phyloP scores from a whole-genome alignment of 2,797 vertebrate genomes.

The Cichlasoma orientale region DNA sequence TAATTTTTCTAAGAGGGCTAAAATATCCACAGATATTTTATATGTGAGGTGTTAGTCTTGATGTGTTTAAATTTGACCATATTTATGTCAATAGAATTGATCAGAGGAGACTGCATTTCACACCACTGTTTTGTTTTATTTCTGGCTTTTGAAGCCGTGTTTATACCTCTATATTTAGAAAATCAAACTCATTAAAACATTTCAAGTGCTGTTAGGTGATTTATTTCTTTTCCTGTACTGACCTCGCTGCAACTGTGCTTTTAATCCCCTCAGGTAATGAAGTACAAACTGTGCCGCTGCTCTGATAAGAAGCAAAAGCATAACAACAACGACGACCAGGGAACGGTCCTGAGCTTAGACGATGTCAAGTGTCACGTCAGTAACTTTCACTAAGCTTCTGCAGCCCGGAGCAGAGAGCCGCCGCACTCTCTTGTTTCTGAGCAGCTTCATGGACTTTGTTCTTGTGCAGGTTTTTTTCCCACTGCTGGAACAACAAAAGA shows the following conservation, averaged over 20 bases:
- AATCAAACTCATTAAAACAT: background rate
- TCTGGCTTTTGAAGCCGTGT: background rate
- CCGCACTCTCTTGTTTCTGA: slow-evolving; percentile 4
- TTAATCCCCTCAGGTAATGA: slow-evolving; percentile 86
- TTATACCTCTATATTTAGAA: background rate
- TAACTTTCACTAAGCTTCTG: slow-evolving; percentile 79
- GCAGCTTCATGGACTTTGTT: slow-evolving; percentile 30
- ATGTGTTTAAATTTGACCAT: background rate
- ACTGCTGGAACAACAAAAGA: slow-evolving; percentile 19
- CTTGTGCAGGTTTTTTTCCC: slow-evolving; percentile 15
- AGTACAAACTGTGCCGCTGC: slow-evolving; percentile 91
- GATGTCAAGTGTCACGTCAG: slow-evolving; percentile 97
- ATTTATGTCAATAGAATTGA: background rate
- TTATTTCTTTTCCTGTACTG: background rate
- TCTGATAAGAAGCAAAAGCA: slow-evolving; percentile 91
- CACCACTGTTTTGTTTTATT: background rate
- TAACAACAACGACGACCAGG: slow-evolving; percentile 90
- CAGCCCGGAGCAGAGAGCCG: background rate
- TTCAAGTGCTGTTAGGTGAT: rapidly evolving
- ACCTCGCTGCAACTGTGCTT: background rate
- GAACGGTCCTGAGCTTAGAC: slow-evolving; percentile 91
- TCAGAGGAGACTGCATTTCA: background rate
- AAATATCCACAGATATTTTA: background rate
- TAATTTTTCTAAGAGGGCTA: background rate
- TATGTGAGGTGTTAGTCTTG: background rate